Evolutionary conservation across 2,888 invertebrate species (phyloP), one percentile per base, ranked within the genome.

Genomic region (Orchesellides sinensis): DNA sequence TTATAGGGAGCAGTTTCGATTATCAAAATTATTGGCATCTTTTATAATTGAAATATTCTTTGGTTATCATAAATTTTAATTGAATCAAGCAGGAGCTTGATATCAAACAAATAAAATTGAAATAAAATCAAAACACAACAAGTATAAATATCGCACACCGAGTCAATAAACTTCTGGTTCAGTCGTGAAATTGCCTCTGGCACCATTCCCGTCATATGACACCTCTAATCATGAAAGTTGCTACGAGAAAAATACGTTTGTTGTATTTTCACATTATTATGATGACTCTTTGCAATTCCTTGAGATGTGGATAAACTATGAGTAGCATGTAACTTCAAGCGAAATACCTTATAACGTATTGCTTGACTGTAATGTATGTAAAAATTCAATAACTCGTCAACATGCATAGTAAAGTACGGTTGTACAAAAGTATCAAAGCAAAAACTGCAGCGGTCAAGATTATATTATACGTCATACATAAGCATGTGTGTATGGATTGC

Each of bases 181-280:
- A 35, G 47, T 47, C 66, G 56, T 52, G 27, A 77, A 14, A 21
- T 21, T n/a, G 68, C 77, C 77, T 47, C 59, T 32, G 59, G 77
- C 77, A 77, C 77, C 68, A 77, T 59, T 45, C 77, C 77, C 68
- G 77, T 68, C 77, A 68, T 45, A 21, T 45, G 68, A 68, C 59
- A 59, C 59, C 68, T n/a, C n/a, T 77, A 66, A 29, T 77, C 77
- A 61, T 68, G 6, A 66, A 4, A 49, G 23, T 40, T 21, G 10
- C 40, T 40, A 14, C 40, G 10, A 40, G n/a, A 40, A 40, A 52
- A 52, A 52, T 52, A 52, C 19, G 52, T 52, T 10, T 10, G 10
- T 40, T 52, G 8, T 21, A 52, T 10, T n/a, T 52, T n/a, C 17
- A 10, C 19, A 35, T 40, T 35, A 63, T 35, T 32, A 63, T 40